These are phyloP conservation scores for Sphyrna mokarran DNA, from an alignment of 2,113 vertebrate species.

Conservation along the genomic window DNA sequence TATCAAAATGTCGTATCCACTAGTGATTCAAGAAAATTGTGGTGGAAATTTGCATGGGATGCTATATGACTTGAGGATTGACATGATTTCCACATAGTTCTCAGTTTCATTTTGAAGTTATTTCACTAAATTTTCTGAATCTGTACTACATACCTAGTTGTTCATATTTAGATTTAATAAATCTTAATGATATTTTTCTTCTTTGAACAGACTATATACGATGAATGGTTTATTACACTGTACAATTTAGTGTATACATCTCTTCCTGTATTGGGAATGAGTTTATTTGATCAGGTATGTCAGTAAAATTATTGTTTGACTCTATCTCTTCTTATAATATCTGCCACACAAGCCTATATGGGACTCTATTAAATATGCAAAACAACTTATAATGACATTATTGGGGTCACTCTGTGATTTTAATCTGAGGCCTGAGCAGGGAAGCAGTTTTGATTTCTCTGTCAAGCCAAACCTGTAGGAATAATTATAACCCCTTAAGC, in stretches of 20 bases:
- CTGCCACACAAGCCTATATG: no score
- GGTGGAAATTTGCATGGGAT: background rate
- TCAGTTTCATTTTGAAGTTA: background rate
- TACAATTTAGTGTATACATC: conserved; percentile 92
- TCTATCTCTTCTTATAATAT: background rate
- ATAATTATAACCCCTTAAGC: background rate
- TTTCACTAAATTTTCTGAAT: background rate
- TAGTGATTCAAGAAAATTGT: background rate
- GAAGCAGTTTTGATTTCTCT: background rate
- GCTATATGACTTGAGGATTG: background rate
- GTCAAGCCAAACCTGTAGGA: background rate
- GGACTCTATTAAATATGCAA: background rate
- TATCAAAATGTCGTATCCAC: background rate
- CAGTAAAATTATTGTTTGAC: background rate
- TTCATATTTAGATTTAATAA: background rate
- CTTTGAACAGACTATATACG: conserved; percentile 74
- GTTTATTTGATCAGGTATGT: conserved; percentile 88
- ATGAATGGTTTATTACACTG: conserved; percentile 87
- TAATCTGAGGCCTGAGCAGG: background rate
- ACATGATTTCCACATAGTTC: background rate
- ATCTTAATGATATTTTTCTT: conserved; percentile 39
- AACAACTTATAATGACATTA: background rate
- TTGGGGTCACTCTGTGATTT: background rate
- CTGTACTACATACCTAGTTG: background rate
- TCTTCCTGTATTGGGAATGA: conserved; percentile 80